Conservation (phyloP, 2,888 invertebrate genomes). For the Chymomyza amoena region DNA sequence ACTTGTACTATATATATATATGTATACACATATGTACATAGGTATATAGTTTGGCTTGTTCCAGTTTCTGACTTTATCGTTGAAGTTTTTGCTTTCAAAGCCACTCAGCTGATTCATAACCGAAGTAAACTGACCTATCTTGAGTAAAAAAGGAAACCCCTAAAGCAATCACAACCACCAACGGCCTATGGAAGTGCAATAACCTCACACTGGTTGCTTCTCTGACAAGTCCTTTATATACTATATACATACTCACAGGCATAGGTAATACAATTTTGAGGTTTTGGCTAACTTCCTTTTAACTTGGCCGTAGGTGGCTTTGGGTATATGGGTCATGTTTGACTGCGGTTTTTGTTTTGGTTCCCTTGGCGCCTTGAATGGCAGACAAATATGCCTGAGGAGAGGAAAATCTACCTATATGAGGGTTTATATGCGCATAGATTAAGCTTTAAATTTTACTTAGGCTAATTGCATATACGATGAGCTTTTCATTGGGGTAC, state of each 20-base stretch:
- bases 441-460: neutral
- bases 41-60: constrained; percentile 19
- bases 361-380: neutral
- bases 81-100: constrained; percentile 13
- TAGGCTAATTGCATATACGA: neutral
- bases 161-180: neutral
- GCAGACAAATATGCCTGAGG: neutral
- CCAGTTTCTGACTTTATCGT: constrained; percentile 19
- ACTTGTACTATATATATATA: constrained; percentile 2
- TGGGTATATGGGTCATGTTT: neutral
- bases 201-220: neutral
- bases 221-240: neutral
- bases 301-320: neutral
- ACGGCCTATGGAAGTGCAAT: neutral
- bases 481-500: neutral
- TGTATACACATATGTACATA: neutral
- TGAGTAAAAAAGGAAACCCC: constrained; percentile 1
- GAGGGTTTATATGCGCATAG: neutral
- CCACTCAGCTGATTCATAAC: constrained; percentile 31
- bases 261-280: neutral
- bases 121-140: constrained; percentile 48
- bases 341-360: neutral
- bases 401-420: neutral
- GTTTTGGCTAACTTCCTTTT: neutral
- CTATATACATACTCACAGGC: neutral